Base-by-base conservation (phyloP, 2,888 invertebrate genomes). In the Thecocarcelia acutangulata region DNA sequence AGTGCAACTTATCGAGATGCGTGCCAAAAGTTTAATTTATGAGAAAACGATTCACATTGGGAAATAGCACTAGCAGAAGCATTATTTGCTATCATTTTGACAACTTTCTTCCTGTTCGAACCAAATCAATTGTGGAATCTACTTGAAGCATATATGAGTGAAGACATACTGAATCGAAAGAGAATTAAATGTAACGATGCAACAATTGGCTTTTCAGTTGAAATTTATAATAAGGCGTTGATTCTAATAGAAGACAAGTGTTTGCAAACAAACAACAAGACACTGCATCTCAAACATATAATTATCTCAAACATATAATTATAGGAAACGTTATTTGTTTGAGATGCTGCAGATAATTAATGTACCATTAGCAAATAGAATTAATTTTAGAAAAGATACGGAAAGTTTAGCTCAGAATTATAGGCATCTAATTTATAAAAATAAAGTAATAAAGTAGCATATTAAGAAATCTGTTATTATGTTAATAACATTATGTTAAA, bases 1-100 rank as follows among this genome's bases (percentile, higher is more conserved):
- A 17, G 56, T 12, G 17, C 37, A 56, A 37, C 56, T n/a, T 56
- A 37, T 56, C 15, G 33, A 56, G 56, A 56, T 17, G 19, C 19
- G 3, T 56, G 37, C 8, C 37, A 56, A 6, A 9, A 1, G 12
- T 13, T 40, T 37, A 1, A 19, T 37, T 37, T 37, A 3, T 9
- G 37, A 3, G 28, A 28, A 8, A 19, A 15, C 13, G 54, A 54
- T 8, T 13, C 12, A 9, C 15, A 54, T 15, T 37, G 37, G 56
- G 33, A 56, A 13, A 11, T 13, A 15, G 24, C 17, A 5, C 21
- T 56, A n/a, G 15, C 15, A 9, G 28, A 40, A 37, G 13, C 58
- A 40, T n/a, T 58, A 40, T 56, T 37, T 58, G 21, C 42, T 5
- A 58, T 40, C 8, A 58, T 42, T 2, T 40, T 21, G 21, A 9